These are phyloP conservation scores for Pteruthius melanotis DNA, from an alignment of 2,113 vertebrate genomes.

Conservation along the genomic window DNA sequence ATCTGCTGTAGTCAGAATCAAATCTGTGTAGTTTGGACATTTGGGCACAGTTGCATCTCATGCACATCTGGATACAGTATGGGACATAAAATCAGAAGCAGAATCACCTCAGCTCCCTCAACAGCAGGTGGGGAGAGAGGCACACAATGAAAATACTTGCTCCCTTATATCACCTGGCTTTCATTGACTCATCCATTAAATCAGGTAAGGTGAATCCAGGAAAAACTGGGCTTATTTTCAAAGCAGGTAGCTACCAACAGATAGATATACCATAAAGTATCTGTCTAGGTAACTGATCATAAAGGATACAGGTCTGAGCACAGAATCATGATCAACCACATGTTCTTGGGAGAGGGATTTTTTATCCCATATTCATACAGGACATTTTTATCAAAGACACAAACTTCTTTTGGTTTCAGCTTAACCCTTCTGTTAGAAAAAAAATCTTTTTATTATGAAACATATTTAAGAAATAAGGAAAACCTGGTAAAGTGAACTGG, in stretches of 20 bases:
- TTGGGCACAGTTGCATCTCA: neutral
- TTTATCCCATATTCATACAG: neutral
- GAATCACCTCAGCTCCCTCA: neutral
- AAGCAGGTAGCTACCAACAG: neutral
- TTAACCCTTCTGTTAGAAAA: neutral
- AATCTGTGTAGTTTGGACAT: neutral
- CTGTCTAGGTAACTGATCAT: neutral
- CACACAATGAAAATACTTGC: neutral
- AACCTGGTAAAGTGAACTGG: neutral
- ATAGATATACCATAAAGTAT: neutral
- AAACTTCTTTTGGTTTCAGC: neutral
- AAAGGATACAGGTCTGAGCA: neutral
- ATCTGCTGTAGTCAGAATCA: neutral
- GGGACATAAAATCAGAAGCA: neutral
- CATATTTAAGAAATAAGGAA: neutral
- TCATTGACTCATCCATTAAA: neutral
- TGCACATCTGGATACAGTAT: neutral
- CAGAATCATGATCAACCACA: accelerated
- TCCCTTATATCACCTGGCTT: neutral
- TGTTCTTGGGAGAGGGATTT: neutral
- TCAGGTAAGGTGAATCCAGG: neutral
- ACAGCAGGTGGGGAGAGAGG: neutral
- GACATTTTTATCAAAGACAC: neutral
- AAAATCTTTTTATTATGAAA: neutral
- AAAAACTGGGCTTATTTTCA: neutral